Evolutionary conservation across 2,113 vertebrate species (phyloP).

Genomic region (Hippocampus barbouri): DNA sequence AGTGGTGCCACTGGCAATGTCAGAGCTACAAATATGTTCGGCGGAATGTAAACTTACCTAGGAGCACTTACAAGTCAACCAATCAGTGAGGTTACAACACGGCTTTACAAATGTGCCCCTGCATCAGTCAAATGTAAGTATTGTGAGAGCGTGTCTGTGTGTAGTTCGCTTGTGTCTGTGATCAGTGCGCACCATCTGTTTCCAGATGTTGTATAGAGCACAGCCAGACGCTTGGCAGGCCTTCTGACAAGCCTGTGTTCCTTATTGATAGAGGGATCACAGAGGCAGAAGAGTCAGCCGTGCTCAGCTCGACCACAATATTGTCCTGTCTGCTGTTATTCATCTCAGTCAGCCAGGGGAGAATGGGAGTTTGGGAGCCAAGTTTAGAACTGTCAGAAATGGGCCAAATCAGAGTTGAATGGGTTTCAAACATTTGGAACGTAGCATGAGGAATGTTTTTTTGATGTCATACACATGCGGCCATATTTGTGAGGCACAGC

Average conservation of each 20-base stretch:
- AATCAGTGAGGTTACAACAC: slow-evolving; percentile 1
- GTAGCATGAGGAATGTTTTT: slow-evolving; percentile 53
- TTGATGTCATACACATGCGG: slow-evolving; percentile 51
- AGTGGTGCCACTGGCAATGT: background rate
- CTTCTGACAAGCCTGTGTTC: slow-evolving; percentile 66
- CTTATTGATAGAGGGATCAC: slow-evolving; percentile 70
- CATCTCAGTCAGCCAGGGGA: slow-evolving; percentile 57
- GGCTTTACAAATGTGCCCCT: slow-evolving; percentile 34
- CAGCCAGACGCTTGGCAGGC: slow-evolving; percentile 67
- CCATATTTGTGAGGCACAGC: slow-evolving; percentile 36
- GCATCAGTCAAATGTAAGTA: slow-evolving; percentile 26
- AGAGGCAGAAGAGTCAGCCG: slow-evolving; percentile 60
- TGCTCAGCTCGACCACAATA: slow-evolving; percentile 61
- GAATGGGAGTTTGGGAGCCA: slow-evolving; percentile 59
- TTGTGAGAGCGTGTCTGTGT: slow-evolving; percentile 15
- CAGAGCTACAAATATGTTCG: background rate
- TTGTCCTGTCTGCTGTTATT: slow-evolving; percentile 60
- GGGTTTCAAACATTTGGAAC: slow-evolving; percentile 65
- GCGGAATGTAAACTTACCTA: background rate
- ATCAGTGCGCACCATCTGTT: slow-evolving; percentile 62
- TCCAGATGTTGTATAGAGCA: slow-evolving; percentile 68
- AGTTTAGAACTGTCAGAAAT: slow-evolving; percentile 63
- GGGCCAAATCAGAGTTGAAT: slow-evolving; percentile 61
- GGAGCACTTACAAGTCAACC: background rate
- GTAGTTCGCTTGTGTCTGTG: slow-evolving; percentile 20